phyloP scores from a whole-genome alignment of 2,113 vertebrate genomes.

The Rafetus swinhoei region DNA sequence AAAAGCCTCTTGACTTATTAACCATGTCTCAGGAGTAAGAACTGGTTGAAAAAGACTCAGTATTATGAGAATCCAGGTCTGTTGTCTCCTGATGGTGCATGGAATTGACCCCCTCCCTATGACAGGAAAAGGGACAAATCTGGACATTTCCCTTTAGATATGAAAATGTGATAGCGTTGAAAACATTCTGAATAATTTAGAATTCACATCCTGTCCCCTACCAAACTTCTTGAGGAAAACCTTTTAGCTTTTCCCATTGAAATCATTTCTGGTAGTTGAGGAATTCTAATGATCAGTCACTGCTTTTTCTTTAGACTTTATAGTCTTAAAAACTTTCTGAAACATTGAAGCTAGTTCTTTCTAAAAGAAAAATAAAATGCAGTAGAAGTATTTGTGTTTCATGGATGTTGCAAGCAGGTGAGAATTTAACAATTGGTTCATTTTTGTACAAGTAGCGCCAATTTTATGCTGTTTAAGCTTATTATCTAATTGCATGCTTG shows the following conservation, averaged over 20 bases:
- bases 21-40: neutral
- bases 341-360: neutral
- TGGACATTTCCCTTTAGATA: neutral
- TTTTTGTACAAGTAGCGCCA: conserved; percentile 72
- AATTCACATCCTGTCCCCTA: neutral
- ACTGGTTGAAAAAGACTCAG: neutral
- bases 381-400: conserved; percentile 26
- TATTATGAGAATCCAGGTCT: neutral
- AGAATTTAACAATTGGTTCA: conserved; percentile 78
- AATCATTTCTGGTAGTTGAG: neutral
- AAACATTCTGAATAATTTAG: neutral
- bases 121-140: neutral
- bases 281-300: neutral
- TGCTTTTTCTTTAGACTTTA: neutral
- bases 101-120: neutral
- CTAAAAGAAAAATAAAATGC: conserved; percentile 31
- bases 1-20: conserved; percentile 7
- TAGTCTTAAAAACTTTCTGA: conserved; percentile 17
- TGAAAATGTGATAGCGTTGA: neutral
- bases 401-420: conserved; percentile 70
- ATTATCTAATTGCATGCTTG: conserved; percentile 92
- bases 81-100: neutral
- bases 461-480: conserved; percentile 94
- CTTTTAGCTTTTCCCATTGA: neutral
- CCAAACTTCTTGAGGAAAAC: neutral